phyloP scores from a whole-genome alignment of 2,797 vertebrate genomes.

The Coracias cyanogaster region DNA sequence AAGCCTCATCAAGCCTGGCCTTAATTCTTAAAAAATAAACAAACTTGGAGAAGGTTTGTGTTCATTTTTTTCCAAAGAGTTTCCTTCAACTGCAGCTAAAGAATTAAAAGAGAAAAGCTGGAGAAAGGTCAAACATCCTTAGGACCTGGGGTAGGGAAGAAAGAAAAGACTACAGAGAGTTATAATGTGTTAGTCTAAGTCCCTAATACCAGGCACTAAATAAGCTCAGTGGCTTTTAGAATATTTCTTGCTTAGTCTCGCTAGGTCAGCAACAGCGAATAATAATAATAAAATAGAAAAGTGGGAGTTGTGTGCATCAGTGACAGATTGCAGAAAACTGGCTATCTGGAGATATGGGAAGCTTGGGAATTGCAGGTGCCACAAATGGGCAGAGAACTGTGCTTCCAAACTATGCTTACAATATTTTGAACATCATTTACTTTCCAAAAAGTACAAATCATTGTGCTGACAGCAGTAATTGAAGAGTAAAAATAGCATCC shows the following conservation, averaged over 20 bases:
- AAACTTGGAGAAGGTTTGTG: background rate
- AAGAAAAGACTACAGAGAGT: background rate
- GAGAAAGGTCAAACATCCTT: background rate
- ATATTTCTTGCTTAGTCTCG: background rate
- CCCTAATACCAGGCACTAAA: background rate
- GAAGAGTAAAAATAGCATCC: background rate
- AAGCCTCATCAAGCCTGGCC: no score
- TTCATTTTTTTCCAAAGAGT: background rate
- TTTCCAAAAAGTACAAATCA: background rate
- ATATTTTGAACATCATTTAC: background rate
- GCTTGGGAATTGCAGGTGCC: background rate
- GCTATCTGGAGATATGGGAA: background rate
- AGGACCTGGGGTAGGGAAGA: background rate
- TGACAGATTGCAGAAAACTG: background rate
- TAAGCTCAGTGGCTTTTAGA: background rate
- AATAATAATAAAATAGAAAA: background rate
- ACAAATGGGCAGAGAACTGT: background rate
- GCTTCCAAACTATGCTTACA: background rate
- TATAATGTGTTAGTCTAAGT: background rate
- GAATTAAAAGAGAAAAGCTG: background rate
- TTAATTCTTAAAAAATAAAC: no score
- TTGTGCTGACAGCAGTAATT: background rate
- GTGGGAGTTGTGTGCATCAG: background rate
- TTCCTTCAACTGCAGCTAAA: background rate
- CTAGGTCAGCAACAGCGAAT: background rate